These are phyloP conservation scores for Labeo calbasu DNA, from an alignment of 2,797 vertebrate species.

Conservation along the genomic window DNA sequence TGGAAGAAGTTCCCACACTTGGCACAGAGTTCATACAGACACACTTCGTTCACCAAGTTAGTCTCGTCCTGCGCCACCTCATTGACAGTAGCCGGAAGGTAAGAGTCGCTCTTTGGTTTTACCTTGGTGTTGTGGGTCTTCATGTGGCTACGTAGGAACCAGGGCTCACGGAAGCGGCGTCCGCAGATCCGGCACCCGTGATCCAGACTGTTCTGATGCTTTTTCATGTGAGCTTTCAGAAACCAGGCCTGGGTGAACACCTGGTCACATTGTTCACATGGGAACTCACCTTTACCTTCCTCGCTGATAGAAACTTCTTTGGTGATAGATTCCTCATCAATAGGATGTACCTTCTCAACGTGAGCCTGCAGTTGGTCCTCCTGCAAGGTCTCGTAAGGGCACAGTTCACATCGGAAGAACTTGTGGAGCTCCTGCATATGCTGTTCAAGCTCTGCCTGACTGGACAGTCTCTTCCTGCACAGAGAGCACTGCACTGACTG, in stretches of 20 bases:
- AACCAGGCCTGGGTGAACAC: constrained; percentile 92
- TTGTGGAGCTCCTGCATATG: constrained; percentile 81
- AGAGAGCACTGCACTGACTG: constrained; percentile 77
- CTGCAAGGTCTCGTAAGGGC: constrained; percentile 76
- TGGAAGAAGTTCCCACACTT: constrained; percentile 95
- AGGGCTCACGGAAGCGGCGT: constrained; percentile 94
- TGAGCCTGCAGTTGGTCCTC: constrained; percentile 82
- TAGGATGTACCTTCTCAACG: constrained; percentile 81
- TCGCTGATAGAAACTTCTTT: constrained; percentile 57
- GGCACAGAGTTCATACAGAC: constrained; percentile 92
- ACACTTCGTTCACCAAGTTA: constrained; percentile 84
- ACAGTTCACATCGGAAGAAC: constrained; percentile 81
- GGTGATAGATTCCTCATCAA: constrained; percentile 67
- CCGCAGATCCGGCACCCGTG: constrained; percentile 96
- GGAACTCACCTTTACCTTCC: constrained; percentile 78
- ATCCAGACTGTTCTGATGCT: constrained; percentile 90
- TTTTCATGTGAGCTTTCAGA: constrained; percentile 96
- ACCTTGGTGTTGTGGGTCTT: constrained; percentile 90
- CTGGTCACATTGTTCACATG: constrained; percentile 90
- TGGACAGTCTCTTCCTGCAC: constrained; percentile 81
- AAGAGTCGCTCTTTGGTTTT: constrained; percentile 80
- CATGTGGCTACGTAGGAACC: constrained; percentile 99
- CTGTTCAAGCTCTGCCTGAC: constrained; percentile 78
- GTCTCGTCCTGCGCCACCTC: constrained; percentile 87
- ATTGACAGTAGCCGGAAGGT: constrained; percentile 88